Evolutionary conservation across 2,888 invertebrate species (phyloP).

Genomic region (Tenthredo scrophulariae): DNA sequence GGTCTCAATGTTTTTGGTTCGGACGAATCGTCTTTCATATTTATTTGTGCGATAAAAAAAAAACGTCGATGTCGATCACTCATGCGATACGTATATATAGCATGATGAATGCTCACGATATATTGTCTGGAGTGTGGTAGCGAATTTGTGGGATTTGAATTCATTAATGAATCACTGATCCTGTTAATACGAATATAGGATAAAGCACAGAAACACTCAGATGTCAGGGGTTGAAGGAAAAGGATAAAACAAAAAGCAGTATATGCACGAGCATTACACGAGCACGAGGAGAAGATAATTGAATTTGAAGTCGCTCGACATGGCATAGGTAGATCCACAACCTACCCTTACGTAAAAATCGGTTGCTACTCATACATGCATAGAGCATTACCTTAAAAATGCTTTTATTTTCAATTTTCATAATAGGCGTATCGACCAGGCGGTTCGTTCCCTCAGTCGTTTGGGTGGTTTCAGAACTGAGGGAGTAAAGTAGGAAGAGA

Average conservation of each 20-base stretch:
- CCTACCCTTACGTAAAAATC: neutral
- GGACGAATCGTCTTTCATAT: no score
- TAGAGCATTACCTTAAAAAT: slow-evolving; percentile 53
- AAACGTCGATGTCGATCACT: neutral
- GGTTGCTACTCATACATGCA: neutral
- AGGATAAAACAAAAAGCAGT: neutral
- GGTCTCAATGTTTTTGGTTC: no score
- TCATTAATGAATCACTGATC: no score
- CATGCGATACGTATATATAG: neutral
- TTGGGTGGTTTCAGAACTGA: neutral
- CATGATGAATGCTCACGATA: neutral
- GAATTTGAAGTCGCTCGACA: slow-evolving; percentile 25
- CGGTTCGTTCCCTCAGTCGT: slow-evolving; percentile 10
- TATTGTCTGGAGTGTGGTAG: neutral
- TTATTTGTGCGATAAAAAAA: neutral
- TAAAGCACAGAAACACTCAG: neutral
- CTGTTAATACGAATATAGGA: neutral
- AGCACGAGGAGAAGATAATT: neutral
- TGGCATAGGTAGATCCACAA: neutral
- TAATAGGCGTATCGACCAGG: slow-evolving; percentile 66
- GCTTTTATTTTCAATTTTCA: slow-evolving; percentile 69
- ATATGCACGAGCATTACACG: neutral
- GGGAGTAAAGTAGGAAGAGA: slow-evolving; percentile 6
- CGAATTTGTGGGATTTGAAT: no score
- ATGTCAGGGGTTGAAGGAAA: neutral